phyloP scores from a whole-genome alignment of 2,888 invertebrate species.

The Limnephilus marmoratus region DNA sequence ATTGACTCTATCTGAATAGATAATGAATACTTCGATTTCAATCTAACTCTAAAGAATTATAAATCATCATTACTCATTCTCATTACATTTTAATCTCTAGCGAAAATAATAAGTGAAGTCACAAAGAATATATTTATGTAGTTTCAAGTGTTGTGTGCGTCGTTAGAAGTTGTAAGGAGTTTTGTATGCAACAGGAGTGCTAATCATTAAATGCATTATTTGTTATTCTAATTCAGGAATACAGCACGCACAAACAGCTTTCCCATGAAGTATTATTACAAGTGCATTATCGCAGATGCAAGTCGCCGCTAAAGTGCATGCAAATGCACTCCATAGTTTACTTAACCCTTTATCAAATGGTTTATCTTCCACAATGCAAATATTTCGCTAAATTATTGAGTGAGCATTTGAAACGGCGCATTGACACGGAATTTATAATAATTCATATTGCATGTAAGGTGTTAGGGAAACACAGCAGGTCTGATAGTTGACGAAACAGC shows the following conservation, averaged over 20 bases:
- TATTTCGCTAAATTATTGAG: not conserved
- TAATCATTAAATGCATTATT: not conserved
- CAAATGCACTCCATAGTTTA: not conserved
- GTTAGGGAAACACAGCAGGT: not conserved
- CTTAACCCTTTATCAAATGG: not conserved
- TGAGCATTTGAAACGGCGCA: not conserved
- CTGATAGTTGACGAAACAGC: not conserved
- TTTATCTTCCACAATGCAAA: not conserved
- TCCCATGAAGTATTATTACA: constrained; percentile 21
- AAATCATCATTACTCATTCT: not conserved
- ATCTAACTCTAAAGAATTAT: not conserved
- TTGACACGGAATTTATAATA: not conserved
- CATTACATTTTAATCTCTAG: not conserved
- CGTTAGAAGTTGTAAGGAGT: not conserved
- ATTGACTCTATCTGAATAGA: not conserved
- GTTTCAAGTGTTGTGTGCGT: not conserved
- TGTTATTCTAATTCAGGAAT: constrained; percentile 26
- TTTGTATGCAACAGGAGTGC: not conserved
- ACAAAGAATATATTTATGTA: not conserved
- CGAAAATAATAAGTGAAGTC: not conserved
- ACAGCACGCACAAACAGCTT: not conserved
- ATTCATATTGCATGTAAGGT: not conserved
- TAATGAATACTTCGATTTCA: not conserved
- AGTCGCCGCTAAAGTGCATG: not conserved
- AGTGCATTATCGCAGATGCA: not conserved